Base-by-base conservation (phyloP, 1,140 invertebrate species). In the Meloidogyne floridensis region DNA sequence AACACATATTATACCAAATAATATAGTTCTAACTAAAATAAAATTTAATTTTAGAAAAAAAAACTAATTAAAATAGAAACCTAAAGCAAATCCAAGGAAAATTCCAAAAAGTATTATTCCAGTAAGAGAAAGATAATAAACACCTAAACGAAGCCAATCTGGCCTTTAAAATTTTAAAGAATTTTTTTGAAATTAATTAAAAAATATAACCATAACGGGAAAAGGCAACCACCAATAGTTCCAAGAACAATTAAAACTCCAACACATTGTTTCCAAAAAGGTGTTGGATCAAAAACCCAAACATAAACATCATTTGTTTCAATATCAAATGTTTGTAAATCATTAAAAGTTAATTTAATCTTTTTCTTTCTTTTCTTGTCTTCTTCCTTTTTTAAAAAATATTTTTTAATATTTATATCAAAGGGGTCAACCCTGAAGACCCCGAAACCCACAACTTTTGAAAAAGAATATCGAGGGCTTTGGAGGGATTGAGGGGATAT, bases 241-340 rank as follows among this genome's bases (percentile, higher is more conserved):
- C 94, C 96, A 75, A 98, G 91, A 32, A 99, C 95, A 81, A 98
- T 92, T 0, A 96, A 91, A 43, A 94, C 93, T 74, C 97, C 97
- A 88, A 96, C 94, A 83, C 98, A 92, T 94, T 96, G 98, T 89
- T 98, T 98, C 91, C 96, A 95, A 81, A 96, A 93, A 10, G 96
- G 96, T 87, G 97, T 96, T 5, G 97, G 97, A 91, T 99, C 97
- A 91, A 98, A 99, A 80, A 99, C 94, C 98, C 98, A 99, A 15
- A 99, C 97, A 91, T 98, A 99, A 3, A 97, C 95, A 90, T 92
- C 87, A 11, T 88, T 85, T 72, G 83, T 77, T 43, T 89, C 87
- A 11, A 81, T 71, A 3, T 83, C 80, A 77, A 89, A 90, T 4
- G 74, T 69, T 81, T 89, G 88, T 10, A 82, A 76, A 42, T 86